Evolutionary conservation across 92 coral and sea anemone species (phyloP), one percentile per base, ranked within the genome.

Genomic region (Siderastrea radians): DNA sequence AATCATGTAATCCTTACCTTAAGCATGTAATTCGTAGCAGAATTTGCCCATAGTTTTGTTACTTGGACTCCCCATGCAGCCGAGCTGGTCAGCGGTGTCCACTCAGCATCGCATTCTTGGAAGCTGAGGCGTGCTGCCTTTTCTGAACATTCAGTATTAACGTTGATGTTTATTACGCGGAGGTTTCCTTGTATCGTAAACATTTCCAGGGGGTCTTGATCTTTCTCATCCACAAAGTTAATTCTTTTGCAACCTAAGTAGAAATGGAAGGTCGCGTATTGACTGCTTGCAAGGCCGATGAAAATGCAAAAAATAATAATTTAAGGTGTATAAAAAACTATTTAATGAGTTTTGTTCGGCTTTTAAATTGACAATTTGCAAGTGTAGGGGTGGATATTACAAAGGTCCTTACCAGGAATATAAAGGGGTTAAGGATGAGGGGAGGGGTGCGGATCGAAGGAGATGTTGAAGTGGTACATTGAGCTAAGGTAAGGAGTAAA

Each of bases 21-120:
- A 6, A 77, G 81, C 26, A 15, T 77, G 19, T 77, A 44, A 6
- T 3, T 14, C 1, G 13, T 1, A 12, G 3, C 0, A 12, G 13
- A 5, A 55, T 5, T n/a, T 57, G 80, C 1, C 68, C 54, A 54
- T 5, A 4, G 67, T 5, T 8, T 58, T 16, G 67, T 76, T 6
- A 75, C 80, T 16, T 58, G 2, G 7, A 77, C 47, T 1, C 54
- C 68, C 66, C 54, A 38, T n/a, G 4, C 53, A 3, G 54, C 5
- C 1, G 15, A 14, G 52, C 19, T 46, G 43, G 15, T 38, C 55
- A 44, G 54, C 67, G 68, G 45, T 44, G 0, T 15, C 68, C 66
- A 77, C 13, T 14, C 6, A 44, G 68, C 55, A 15, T 77, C 14
- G 53, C 81, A 59, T 43, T 43, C 81, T 59, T 77, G 81, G 62